These are phyloP conservation scores for Platorchestia sp. DNA, from an alignment of 1,140 invertebrate species.

Conservation along the genomic window DNA sequence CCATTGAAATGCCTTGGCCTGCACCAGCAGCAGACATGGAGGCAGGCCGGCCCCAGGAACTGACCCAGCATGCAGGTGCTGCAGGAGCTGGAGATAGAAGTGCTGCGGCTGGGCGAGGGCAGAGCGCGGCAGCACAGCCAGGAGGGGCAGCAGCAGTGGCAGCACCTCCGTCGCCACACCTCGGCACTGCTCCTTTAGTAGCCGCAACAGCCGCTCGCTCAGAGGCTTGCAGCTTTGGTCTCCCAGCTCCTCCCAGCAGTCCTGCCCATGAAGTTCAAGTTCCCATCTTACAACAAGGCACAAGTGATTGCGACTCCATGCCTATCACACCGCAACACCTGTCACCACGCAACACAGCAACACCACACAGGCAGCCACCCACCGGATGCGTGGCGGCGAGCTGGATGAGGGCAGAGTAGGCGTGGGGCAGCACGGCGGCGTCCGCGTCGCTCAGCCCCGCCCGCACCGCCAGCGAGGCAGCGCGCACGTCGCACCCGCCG, in stretches of 20 bases:
- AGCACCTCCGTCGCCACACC: conserved; percentile 8
- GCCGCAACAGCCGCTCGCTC: conserved; percentile 14
- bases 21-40: too few relatives aligned
- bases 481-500: conserved; percentile 28
- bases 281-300: neutral
- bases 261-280: neutral
- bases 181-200: neutral
- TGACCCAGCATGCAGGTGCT: neutral
- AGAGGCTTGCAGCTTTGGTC: conserved; percentile 33
- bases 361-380: neutral
- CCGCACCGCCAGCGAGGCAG: neutral
- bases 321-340: neutral
- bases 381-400: conserved; percentile 22
- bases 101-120: neutral
- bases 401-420: neutral
- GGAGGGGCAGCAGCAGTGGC: conserved; percentile 45
- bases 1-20: too few relatives aligned
- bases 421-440: neutral
- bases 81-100: neutral
- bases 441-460: conserved; percentile 29
- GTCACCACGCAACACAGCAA: neutral
- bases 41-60: neutral
- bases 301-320: neutral
- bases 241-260: conserved; percentile 40
- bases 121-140: neutral